These are phyloP conservation scores for Pomacea canaliculata DNA, from an alignment of 2,888 invertebrate species.

Conservation along the genomic window DNA sequence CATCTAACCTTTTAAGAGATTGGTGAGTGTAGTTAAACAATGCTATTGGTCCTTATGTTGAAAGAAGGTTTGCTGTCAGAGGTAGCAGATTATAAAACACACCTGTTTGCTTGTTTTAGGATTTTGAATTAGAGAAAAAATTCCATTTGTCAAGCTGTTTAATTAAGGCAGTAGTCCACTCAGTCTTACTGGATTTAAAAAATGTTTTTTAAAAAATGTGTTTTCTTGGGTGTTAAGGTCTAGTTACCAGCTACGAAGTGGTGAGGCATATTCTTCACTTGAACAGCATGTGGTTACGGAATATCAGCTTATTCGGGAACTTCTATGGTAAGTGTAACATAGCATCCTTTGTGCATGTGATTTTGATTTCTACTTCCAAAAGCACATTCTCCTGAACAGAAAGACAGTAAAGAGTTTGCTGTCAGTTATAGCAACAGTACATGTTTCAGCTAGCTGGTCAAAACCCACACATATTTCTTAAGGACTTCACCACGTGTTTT, in stretches of 20 bases:
- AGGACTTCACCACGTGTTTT: too few species aligned
- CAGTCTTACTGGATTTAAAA: neutral
- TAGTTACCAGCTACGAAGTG: slow-evolving; percentile 44
- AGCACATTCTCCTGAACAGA: too few species aligned
- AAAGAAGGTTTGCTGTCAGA: too few species aligned
- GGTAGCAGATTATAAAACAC: too few species aligned
- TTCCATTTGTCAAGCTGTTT: too few species aligned
- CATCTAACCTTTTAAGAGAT: slow-evolving; percentile 38
- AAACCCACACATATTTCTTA: too few species aligned
- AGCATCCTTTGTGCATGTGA: neutral
- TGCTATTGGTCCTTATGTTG: too few species aligned
- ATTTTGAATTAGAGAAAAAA: too few species aligned
- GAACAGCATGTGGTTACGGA: slow-evolving; percentile 51
- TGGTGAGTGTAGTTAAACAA: slow-evolving; percentile 32
- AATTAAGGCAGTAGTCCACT: neutral
- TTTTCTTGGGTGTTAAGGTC: slow-evolving; percentile 44
- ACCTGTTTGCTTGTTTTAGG: too few species aligned
- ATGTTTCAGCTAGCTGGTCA: neutral
- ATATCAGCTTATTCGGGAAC: slow-evolving; percentile 54
- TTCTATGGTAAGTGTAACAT: slow-evolving; percentile 51
- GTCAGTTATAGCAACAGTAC: neutral
- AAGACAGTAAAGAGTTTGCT: too few species aligned
- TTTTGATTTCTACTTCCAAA: too few species aligned
- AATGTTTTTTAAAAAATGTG: neutral
- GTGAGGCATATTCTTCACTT: slow-evolving; percentile 44